Evolutionary conservation across 2,113 vertebrate genomes (phyloP), one percentile per base, ranked within the genome.

Genomic region (Conger conger): DNA sequence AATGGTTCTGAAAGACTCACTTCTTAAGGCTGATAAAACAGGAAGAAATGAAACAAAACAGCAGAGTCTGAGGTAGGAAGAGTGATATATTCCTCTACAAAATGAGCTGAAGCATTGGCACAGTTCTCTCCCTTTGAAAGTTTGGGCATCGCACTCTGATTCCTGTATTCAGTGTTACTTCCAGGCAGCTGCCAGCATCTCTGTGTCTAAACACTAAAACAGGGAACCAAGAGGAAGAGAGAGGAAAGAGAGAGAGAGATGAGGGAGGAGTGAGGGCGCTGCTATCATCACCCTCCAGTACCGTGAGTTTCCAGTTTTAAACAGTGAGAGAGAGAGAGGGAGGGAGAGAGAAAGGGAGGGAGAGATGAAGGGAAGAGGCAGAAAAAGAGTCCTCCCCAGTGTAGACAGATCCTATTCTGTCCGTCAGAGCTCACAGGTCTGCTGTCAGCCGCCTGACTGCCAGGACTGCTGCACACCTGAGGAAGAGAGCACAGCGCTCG

Each of bases 181-280:
- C 68, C 68, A 73, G 68, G n/a, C n/a, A 30, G 68, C 68, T 73
- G 68, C 68, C 68, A 30, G 68, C 68, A 73, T 73, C 68, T 73
- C 68, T 73, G 60, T 9, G 1, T n/a, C 60, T 68, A 4, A n/a
- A 33, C 68, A 63, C 2, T 27, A 27, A 63, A 63, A 27, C 57
- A 63, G 23, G 57, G 57, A 63, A 63, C 23, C 18, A 63, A 73
- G 68, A 33, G n/a, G n/a, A 2, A 27, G 11, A 73, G 57, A 53
- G 18, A 60, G 57, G 57, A 73, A 9, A 73, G 15, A 73, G 68
- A 33, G n/a, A 33, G 9, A 33, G 68, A 73, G 68, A 73, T 18
- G 68, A 73, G n/a, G 68, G 68, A 73, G 68, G 68, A 73, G 68
- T 33, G 68, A 73, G 68, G 1, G 68, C 8, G 68, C n/a, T 73